Conservation (phyloP, 2,888 invertebrate genomes). For the Cephus sareptanus region DNA sequence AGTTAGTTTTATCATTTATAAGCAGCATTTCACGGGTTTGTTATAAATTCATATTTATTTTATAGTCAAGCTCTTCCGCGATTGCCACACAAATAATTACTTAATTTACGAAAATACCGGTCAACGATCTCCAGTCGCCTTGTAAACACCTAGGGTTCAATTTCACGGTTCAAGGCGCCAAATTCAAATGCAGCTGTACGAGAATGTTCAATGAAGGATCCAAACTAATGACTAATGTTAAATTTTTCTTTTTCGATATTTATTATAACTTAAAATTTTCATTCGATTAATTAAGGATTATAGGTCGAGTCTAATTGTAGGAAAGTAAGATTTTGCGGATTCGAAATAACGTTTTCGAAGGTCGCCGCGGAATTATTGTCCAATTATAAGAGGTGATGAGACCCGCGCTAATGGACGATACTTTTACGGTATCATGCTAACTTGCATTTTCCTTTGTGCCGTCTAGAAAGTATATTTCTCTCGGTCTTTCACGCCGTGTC, state of each 20-base stretch:
- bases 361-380: background rate
- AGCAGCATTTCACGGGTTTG: background rate
- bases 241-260: background rate
- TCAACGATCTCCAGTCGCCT: background rate
- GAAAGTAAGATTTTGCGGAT: background rate
- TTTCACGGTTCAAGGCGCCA: background rate
- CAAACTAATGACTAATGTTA: background rate
- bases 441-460: constrained; percentile 40
- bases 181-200: background rate
- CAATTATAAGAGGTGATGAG: background rate
- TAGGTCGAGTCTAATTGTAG: background rate
- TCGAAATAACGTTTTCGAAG: background rate
- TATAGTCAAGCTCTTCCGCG: background rate
- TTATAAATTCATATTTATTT: background rate
- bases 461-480: constrained; percentile 42
- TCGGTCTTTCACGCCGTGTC: constrained; percentile 28
- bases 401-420: background rate
- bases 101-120: background rate
- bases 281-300: background rate
- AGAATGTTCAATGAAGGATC: background rate
- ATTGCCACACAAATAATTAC: background rate
- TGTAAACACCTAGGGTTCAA: background rate
- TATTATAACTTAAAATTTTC: background rate
- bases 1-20: background rate
- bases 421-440: constrained; percentile 13